Evolutionary conservation across 30 jellyfish, hydroid and myxozoan genomes (phyloP), one percentile per base, ranked within the genome.

Genomic region (Rhopilema esculentum): DNA sequence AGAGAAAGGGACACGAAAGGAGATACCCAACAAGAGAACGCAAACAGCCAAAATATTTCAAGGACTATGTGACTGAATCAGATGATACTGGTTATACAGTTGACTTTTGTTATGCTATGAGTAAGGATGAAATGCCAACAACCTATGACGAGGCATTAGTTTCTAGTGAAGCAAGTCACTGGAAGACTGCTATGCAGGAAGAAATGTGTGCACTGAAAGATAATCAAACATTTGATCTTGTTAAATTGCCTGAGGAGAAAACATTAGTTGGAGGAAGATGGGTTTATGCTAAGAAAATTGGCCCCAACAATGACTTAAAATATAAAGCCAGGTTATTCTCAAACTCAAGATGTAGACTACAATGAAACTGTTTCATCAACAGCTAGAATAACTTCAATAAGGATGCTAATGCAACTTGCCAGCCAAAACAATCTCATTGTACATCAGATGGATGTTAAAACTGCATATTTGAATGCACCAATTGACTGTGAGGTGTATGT

Each of bases 111-210:
- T 64, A 51, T 61, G 33, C 65, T 20, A 57, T 65, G 30, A 2
- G 57, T 40, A 40, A 2, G 57, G 22, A n/a, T 17, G 83, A 83
- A 32, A 49, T 49, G 75, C 97, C 94, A 1, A 31, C 40, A 21
- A 20, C 85, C 21, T 89, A 80, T 40, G 74, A 62, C 4, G 91
- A 90, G 8, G 97, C 97, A 32, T 62, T 61, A 50, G 67, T 28
- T 75, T 26, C 82, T 27, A 30, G 61, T 26, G 96, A 89, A 51
- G 63, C 96, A 12, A 28, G 64, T 71, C 51, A 89, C 40, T 84
- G 96, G 96, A 75, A 84, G 69, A 25, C 26, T 0, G 97, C 97
- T 7, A 83, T 90, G 96, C 93, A 90, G 66, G 88, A 19, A 22
- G 89, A 90, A 66, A 83, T 90, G 50, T 27, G 75, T 27, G 69